Evolutionary conservation across 2,888 invertebrate species (phyloP), one percentile per base, ranked within the genome.

Genomic region (Frankliniella fusca): DNA sequence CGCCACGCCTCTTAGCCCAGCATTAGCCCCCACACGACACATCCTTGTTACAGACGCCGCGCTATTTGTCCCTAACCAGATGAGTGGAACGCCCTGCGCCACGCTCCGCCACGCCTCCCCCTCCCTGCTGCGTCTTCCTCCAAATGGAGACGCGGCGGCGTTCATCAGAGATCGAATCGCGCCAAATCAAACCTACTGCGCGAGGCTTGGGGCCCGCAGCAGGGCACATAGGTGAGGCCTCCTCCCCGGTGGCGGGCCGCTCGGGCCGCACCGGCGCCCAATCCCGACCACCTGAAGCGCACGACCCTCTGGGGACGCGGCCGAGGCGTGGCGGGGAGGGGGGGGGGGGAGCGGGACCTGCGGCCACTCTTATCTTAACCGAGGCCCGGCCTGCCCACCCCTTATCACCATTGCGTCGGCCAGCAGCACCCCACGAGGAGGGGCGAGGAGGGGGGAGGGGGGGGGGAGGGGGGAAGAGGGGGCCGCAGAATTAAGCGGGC

Each of bases 271-370:
- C 38, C 38, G 38, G 38, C 38, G 38, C 38, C 38, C 38, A 38
- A 38, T 38, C 38, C 38, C 38, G 5, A 38, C 38, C 38, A 38
- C 38, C 38, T 38, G 38, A 38, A 38, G 38, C 38, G 38, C 38
- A 38, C 38, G 38, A 5, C 38, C 38, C 38, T 38, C 38, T 54
- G 54, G 15, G 54, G 54, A 20, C 54, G 54, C 54, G 54, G 70
- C 23, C 20, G 70, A n/a, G 70, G 70, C 70, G 70, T 70, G 70
- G 70, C 54, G 54, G 54, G 54, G 54, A 20, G 70, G n/a, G 70
- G 70, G 23, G 20, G 70, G n/a, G n/a, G 27, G 11, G 70, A 27
- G 2, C 9, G 70, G 11, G 70, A 23, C 9, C 70, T 23, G 0
- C 7, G 70, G 38, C 38, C 38, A 38, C 38, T 38, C 38, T 38